Conservation (phyloP, 2,113 vertebrate genomes). For the Mola mola region DNA sequence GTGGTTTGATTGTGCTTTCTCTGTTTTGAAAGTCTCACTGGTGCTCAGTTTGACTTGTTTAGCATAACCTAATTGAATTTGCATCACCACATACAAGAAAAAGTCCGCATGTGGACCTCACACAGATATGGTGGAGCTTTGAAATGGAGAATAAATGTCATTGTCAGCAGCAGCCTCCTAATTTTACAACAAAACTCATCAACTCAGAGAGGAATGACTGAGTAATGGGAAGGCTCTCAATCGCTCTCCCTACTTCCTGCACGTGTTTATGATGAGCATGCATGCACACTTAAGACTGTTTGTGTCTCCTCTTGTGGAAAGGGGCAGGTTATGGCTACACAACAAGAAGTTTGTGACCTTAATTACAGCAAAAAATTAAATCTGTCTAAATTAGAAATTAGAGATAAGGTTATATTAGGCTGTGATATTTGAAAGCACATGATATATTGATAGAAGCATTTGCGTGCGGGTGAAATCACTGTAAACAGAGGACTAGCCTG, state of each 20-base stretch:
- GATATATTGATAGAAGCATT: not conserved
- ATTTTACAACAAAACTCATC: not conserved
- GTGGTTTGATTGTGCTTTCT: conserved; percentile 57
- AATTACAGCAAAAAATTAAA: not conserved
- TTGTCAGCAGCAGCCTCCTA: conserved; percentile 2
- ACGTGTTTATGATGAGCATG: conserved; percentile 1
- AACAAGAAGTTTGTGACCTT: not conserved
- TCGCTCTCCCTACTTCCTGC: not conserved
- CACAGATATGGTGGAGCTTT: not conserved
- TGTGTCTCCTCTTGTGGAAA: not conserved
- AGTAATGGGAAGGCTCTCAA: not conserved
- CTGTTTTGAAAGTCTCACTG: conserved; percentile 41
- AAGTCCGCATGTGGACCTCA: not conserved
- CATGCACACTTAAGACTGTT: conserved; percentile 4
- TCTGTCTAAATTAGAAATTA: not conserved
- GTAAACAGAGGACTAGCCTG: conserved; percentile 29
- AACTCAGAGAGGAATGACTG: conserved; percentile 6
- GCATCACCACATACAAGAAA: conserved; percentile 17
- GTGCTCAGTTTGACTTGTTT: conserved; percentile 46
- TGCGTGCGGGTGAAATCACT: conserved; percentile 19
- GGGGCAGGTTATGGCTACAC: not conserved
- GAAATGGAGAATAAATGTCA: not conserved
- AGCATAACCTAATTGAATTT: conserved; percentile 29
- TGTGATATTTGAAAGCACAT: not conserved
- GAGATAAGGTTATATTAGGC: not conserved